Evolutionary conservation across 2,888 invertebrate species (phyloP), one percentile per base, ranked within the genome.

Genomic region (Augochlorella aurata): DNA sequence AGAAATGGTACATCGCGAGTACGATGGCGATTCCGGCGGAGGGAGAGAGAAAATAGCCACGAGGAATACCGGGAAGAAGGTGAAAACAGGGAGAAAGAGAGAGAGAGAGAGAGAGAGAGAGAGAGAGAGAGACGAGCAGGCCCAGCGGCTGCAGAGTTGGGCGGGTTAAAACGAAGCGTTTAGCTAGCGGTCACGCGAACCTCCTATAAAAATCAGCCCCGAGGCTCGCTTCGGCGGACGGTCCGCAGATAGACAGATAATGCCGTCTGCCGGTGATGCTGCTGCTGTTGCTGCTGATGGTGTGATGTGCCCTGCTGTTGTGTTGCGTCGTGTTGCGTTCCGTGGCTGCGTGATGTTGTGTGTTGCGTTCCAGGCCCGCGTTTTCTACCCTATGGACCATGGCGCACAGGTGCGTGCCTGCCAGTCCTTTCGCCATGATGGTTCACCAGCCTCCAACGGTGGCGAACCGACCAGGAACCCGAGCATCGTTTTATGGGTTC

Each of bases 181-280:
- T 92, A 92, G 89, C 87, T 85, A 87, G 86, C 88, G 91, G 92
- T 92, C 92, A 92, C 92, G 92, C 92, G 88, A 92, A 89, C 90
- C 88, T 77, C 77, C 90, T 87, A 90, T 90, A 91, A 92, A 92
- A 92, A 91, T 90, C 89, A 84, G 82, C 86, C 87, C 76, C 80
- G 74, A 83, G 82, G 81, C 81, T 67, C 67, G 67, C 74, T 78
- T 82, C 81, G 85, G 68, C 74, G 85, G 84, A 81, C 82, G 82
- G 82, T 86, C 71, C 75, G 50, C 83, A 84, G 88, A 87, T 87
- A 88, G 89, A 88, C 87, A 84, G 88, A 88, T 90, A 88, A 90
- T 85, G 78, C 83, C 83, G 80, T 84, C 81, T 74, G 45, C 65
- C 82, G 24, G 61, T 24, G 61, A 49, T 49, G 47, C 38, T 38